phyloP scores from a whole-genome alignment of 2,113 vertebrate genomes.

The Vanacampus margaritifer region DNA sequence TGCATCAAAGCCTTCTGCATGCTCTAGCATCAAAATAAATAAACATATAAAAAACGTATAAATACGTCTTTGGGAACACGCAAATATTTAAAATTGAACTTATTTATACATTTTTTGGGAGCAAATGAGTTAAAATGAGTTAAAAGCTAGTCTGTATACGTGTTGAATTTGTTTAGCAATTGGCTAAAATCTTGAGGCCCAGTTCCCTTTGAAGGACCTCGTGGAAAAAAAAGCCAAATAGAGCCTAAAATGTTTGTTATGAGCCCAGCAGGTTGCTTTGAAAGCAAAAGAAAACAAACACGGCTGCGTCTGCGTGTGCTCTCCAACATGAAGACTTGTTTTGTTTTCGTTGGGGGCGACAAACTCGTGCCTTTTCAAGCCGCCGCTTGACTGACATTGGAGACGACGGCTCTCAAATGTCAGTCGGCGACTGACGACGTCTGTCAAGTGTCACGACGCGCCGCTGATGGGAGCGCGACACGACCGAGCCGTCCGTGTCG shows the following conservation, averaged over 20 bases:
- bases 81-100: no score
- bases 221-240: not conserved
- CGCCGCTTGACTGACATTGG: slow-evolving; percentile 3
- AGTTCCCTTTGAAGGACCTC: no score
- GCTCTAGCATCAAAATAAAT: no score
- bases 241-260: not conserved
- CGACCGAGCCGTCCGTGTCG: not conserved
- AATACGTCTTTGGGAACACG: no score
- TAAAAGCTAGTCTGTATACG: no score
- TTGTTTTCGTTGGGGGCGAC: slow-evolving; percentile 5
- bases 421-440: not conserved
- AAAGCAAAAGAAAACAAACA: not conserved
- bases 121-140: no score
- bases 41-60: no score
- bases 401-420: slow-evolving; percentile 4
- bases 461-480: not conserved
- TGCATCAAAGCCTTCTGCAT: no score
- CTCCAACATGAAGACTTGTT: not conserved
- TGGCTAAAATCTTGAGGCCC: no score
- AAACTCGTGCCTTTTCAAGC: slow-evolving; percentile 2
- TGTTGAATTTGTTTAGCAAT: no score
- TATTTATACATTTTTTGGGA: no score
- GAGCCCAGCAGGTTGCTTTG: not conserved
- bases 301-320: slow-evolving; percentile 6
- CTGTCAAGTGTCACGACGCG: not conserved